Base-by-base conservation (phyloP, 2,888 invertebrate genomes). In the Hypercompe scribonia region DNA sequence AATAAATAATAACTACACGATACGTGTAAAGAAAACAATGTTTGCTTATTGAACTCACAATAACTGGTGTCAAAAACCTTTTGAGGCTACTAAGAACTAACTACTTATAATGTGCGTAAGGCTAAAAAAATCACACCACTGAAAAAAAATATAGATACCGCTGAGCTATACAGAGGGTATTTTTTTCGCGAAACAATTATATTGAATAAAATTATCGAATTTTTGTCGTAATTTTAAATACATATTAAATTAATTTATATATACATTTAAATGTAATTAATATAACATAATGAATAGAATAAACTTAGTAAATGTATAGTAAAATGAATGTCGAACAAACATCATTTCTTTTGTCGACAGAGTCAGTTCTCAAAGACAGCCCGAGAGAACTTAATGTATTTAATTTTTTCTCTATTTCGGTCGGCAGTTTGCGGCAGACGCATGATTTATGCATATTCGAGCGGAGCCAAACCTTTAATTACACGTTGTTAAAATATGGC, bases 401-500 rank as follows among this genome's bases (percentile, higher is more conserved):
- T 90, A 94, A 92, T 95, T 95, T 95, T 95, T 95, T 95, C 94
- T 95, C 95, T 95, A 95, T 95, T 95, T 95, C 94, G 95, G 94
- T 91, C 94, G 92, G 93, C 92, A 94, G 95, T 94, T 95, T 91
- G 94, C 94, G 88, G 95, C 94, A 91, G 93, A 92, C 91, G 90
- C 90, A 94, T 95, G 95, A 95, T 95, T 95, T 95, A 95, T 95
- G 95, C 95, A 95, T 94, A 95, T 95, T 90, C 94, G 92, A 94
- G 91, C 91, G 92, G 91, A 90, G 92, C 94, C 94, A 93, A 94
- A 95, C 95, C 95, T 95, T 95, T 95, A 95, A 95, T 95, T 95
- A 95, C 93, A 95, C 90, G 95, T 95, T 95, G 95, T 95, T 95
- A 95, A 95, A 95, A 95, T 95, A 95, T 95, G 95, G 94, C 95